Conservation (phyloP, 2,797 vertebrate genomes). For the Adrianichthys oophorus region DNA sequence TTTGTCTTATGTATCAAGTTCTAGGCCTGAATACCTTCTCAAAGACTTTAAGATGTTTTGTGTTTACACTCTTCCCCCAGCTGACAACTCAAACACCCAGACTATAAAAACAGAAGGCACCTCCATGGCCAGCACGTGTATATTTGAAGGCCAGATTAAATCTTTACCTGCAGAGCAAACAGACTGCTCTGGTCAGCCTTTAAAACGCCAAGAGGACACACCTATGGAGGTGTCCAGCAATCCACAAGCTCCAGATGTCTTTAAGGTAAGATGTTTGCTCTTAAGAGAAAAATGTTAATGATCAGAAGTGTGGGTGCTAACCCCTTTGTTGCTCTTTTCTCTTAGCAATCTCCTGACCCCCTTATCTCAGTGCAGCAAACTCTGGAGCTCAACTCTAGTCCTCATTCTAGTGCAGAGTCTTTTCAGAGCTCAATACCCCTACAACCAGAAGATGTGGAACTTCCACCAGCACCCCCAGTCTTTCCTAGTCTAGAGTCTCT, state of each 20-base stretch:
- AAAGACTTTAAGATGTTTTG: neutral
- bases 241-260: conserved; percentile 78
- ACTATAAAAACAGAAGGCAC: conserved; percentile 92
- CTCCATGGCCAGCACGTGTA: conserved; percentile 87
- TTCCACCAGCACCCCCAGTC: conserved; percentile 82
- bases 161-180: conserved; percentile 72
- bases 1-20: neutral
- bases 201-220: conserved; percentile 90
- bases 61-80: conserved; percentile 37
- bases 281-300: neutral
- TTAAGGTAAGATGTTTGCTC: conserved; percentile 75
- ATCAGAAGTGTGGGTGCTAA: conserved; percentile 9
- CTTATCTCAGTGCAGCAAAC: conserved; percentile 87
- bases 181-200: conserved; percentile 79
- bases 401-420: conserved; percentile 77
- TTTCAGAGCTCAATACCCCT: conserved; percentile 88
- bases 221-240: conserved; percentile 96
- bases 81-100: conserved; percentile 81
- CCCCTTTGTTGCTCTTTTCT: conserved; percentile 18
- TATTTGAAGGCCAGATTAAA: conserved; percentile 93
- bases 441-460: conserved; percentile 86
- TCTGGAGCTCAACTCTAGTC: conserved; percentile 82
- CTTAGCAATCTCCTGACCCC: conserved; percentile 78
- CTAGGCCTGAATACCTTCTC: neutral
- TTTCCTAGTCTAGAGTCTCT: conserved; percentile 85